Base-by-base conservation (phyloP, 2,797 vertebrate genomes). In the Austrolebias charrua region DNA sequence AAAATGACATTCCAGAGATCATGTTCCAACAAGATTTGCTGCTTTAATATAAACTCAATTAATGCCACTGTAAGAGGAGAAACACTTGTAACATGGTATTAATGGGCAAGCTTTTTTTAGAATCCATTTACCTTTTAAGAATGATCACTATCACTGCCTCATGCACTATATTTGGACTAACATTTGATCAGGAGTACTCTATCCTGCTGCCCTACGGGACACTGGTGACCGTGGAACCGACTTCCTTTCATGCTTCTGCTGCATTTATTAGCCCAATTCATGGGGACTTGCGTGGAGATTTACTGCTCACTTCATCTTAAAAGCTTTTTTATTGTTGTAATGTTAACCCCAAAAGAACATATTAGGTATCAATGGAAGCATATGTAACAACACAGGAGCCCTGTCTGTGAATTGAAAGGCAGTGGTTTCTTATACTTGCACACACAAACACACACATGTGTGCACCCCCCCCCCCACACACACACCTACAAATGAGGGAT, bases 281-380 rank as follows among this genome's bases (percentile, higher is more conserved):
- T 76, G 38, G 57, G 69, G 79, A 82, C 75, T 68, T 70, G 64
- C 58, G 76, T 40, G 44, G 67, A 88, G 87, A 92, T 92, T 91
- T 93, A 92, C 79, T 77, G 66, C 84, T 69, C 64, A 72, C 88
- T 79, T 84, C 83, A 80, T 87, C 88, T 87, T 91, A 85, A 93
- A 91, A 92, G 88, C 89, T 90, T 91, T 92, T 92, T 91, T 90
- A 93, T 88, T 88, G 89, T 90, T 87, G 87, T 86, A 92, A 90
- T 82, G 86, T 89, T 90, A 91, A 91, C 88, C 90, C 74, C 69
- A 59, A 79, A 89, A 84, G 82, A 89, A 89, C 79, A 83, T 71
- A 75, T 76, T 48, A 73, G 77, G 77, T 85, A 81, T 76, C 65
- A 54, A 60, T 74, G 58, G 53, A 35, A 61, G 75, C 12, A 45